Percentiles rank a stretch among this genome's conserved stretches.
Evolutionary conservation across 2,797 vertebrate species (phyloP).

Genomic region (Amblyopsis hoosieri): DNA sequence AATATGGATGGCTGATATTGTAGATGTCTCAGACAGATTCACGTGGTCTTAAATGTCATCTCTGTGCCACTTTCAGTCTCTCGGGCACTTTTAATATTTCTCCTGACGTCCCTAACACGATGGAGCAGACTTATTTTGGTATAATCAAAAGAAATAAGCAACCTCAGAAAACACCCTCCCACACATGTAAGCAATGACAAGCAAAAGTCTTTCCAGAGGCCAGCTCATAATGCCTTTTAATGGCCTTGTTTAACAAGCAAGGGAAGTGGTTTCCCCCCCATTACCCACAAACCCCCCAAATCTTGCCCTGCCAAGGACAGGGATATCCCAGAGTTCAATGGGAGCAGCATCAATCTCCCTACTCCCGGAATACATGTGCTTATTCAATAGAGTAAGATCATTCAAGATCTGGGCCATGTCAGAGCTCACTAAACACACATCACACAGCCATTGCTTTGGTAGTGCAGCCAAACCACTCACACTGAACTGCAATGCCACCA

Average conservation of each 20-base stretch:
- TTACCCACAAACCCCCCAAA: conserved; percentile 74
- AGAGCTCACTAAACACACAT: conserved; percentile 54
- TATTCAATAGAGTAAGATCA: conserved; percentile 65
- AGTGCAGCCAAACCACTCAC: conserved; percentile 60
- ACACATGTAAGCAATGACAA: conserved; percentile 75
- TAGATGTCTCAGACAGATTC: neutral
- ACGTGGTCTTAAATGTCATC: neutral
- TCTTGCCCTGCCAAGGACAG: conserved; percentile 59
- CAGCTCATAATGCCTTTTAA: conserved; percentile 75
- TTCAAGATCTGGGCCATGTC: conserved; percentile 66
- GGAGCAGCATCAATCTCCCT: conserved; percentile 72
- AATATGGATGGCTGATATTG: neutral
- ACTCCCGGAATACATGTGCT: conserved; percentile 64
- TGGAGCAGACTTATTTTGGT: conserved; percentile 49
- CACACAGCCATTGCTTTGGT: conserved; percentile 32
- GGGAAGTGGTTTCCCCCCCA: conserved; percentile 76
- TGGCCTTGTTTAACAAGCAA: conserved; percentile 80
- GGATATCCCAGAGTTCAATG: conserved; percentile 79
- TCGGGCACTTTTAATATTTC: conserved; percentile 25
- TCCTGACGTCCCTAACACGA: conserved; percentile 29
- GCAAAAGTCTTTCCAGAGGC: conserved; percentile 63
- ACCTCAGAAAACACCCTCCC: conserved; percentile 57
- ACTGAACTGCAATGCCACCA: conserved; percentile 59
- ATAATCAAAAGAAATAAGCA: conserved; percentile 57
- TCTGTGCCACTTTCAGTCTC: neutral